Conservation (phyloP, 2,888 invertebrate genomes). For the Smittia aterrima region DNA sequence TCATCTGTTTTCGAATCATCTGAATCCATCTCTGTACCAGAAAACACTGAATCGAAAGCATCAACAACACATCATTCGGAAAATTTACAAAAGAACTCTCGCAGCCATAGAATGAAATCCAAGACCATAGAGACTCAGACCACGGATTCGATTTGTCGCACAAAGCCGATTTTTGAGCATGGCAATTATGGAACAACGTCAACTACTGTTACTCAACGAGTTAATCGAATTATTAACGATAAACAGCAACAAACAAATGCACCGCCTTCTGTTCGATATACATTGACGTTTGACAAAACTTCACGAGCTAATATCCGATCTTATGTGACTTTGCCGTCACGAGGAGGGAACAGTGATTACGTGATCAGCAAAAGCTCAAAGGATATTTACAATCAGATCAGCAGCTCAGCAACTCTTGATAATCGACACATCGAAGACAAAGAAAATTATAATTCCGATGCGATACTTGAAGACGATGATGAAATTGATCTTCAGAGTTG, state of each 20-base stretch:
- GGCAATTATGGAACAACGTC: conserved; percentile 18
- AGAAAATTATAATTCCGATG: conserved; percentile 31
- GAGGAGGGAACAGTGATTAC: not conserved
- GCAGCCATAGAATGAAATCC: not conserved
- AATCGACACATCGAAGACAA: conserved; percentile 16
- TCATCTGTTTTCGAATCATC: conserved; percentile 33
- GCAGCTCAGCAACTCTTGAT: conserved; percentile 5
- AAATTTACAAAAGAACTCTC: not conserved
- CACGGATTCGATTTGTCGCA: conserved; percentile 31
- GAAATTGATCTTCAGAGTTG: conserved; percentile 26
- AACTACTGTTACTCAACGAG: conserved; percentile 26
- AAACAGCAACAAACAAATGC: conserved; percentile 30
- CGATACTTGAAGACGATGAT: conserved; percentile 1
- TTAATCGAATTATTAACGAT: conserved; percentile 10
- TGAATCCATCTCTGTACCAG: conserved; percentile 28
- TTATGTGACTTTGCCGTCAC: conserved; percentile 19
- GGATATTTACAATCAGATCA: conserved; percentile 35
- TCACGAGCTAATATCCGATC: not conserved
- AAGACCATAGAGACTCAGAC: conserved; percentile 27
- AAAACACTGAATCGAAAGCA: not conserved
- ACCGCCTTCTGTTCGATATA: conserved; percentile 25
- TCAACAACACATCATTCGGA: conserved; percentile 18
- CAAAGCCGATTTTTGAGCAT: conserved; percentile 32
- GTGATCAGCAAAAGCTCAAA: conserved; percentile 28
- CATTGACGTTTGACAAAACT: conserved; percentile 30